These are phyloP conservation scores for Ochropleura plecta DNA, from an alignment of 2,888 invertebrate species.

Conservation along the genomic window DNA sequence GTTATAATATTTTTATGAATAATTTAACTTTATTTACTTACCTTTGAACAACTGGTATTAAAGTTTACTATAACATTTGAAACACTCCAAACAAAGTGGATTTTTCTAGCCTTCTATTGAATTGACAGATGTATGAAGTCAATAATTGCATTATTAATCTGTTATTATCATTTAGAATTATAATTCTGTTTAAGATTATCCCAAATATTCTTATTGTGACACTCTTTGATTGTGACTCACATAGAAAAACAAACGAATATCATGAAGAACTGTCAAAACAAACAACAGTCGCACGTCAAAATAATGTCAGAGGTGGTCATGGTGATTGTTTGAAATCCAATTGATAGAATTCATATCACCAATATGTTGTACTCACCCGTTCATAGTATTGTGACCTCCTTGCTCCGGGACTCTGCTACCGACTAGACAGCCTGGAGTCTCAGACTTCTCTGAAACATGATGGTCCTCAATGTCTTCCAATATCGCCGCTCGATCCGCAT, in stretches of 20 bases:
- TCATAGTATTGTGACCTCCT: constrained; percentile 72
- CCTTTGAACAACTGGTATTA: background rate
- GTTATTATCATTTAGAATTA: background rate
- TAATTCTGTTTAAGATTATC: background rate
- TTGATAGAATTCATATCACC: background rate
- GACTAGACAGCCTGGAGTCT: constrained; percentile 87
- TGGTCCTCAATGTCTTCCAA: constrained; percentile 86
- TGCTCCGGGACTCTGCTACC: constrained; percentile 79
- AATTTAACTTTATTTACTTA: background rate
- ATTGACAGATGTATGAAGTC: background rate
- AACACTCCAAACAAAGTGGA: background rate
- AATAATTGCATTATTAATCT: background rate
- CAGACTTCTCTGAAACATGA: constrained; percentile 82
- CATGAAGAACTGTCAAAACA: constrained; percentile 19
- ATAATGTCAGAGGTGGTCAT: constrained; percentile 32
- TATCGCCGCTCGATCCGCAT: constrained; percentile 86
- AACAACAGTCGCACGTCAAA: constrained; percentile 32
- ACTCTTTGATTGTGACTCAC: no score
- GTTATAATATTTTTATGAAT: background rate
- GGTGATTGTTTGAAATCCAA: constrained; percentile 19
- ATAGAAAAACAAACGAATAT: constrained; percentile 10
- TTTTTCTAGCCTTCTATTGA: no score
- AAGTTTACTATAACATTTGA: background rate
- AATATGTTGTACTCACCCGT: constrained; percentile 76
- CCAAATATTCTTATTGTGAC: background rate